Base-by-base conservation (phyloP, 2,888 invertebrate species). In the Deilephila porcellus region DNA sequence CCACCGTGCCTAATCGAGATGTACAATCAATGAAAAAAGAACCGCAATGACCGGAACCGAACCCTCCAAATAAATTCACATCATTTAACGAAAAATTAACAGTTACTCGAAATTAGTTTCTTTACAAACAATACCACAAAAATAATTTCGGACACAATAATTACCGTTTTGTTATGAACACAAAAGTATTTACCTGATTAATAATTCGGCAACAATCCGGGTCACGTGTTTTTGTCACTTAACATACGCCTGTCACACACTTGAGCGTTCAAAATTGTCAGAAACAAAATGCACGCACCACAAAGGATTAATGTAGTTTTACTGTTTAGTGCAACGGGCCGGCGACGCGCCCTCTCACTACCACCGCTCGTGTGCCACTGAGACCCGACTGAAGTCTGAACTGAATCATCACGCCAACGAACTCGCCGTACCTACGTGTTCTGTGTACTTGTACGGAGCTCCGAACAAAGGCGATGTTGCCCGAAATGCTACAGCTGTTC, bases 401-500 rank as follows among this genome's bases (percentile, higher is more conserved):
- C 81, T 85, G 82, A 89, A 87, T 89, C 85, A 85, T 76, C 81
- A 78, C 84, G 88, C 86, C 89, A 90, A 88, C 90, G 88, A 88
- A 89, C 88, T 86, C 87, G 77, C 78, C 81, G 79, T 83, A 77
- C 78, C 81, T 77, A 81, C 82, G 79, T 82, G 81, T 79, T 79
- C 77, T 76, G 76, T 85, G 80, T 83, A 82, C 80, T 82, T 81
- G 79, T 80, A 78, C 77, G 79, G 75, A 78, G 76, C 81, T 77
- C 79, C 90, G 92, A 90, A 91, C 91, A 91, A 90, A 91, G 90
- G 79, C 92, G 89, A 87, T 76, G 76, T 70, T 75, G 77, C 81
- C 87, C 90, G 90, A 91, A 83, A 78, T 81, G 78, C 78, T 84
- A 91, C 93, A 94, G 93, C 93, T 94, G 93, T 94, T 93, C 89